phyloP scores from a whole-genome alignment of 2,888 invertebrate species.

The Dryococelus australis region DNA sequence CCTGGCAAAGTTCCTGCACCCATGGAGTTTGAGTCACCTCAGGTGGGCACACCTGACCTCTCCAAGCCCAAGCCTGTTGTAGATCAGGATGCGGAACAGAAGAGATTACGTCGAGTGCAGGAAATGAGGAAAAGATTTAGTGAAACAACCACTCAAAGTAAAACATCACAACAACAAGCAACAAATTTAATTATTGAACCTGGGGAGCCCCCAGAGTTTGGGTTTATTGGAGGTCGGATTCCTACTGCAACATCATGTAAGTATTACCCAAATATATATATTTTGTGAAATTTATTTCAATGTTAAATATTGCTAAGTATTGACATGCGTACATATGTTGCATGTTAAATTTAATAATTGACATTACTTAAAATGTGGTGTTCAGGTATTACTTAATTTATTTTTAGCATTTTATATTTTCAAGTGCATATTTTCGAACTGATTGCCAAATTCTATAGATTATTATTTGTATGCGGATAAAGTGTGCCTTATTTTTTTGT shows the following conservation, averaged over 20 bases:
- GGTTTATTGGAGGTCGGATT: constrained; percentile 60
- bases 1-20: constrained; percentile 64
- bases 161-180: constrained; percentile 20
- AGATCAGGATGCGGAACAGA: constrained; percentile 53
- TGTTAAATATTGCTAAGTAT: neutral
- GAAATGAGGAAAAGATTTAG: constrained; percentile 55
- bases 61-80: constrained; percentile 21
- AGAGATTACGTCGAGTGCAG: constrained; percentile 54
- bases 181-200: constrained; percentile 60
- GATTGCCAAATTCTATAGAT: too few species aligned
- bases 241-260: constrained; percentile 54
- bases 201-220: constrained; percentile 68
- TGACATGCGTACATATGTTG: neutral
- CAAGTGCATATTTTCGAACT: too few species aligned
- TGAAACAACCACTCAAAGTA: constrained; percentile 46
- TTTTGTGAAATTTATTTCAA: neutral
- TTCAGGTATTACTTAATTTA: too few species aligned
- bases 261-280: constrained; percentile 17
- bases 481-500: too few species aligned
- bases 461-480: too few species aligned
- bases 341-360: neutral
- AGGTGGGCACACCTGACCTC: constrained; percentile 4
- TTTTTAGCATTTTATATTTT: too few species aligned
- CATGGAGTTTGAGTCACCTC: constrained; percentile 67
- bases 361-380: too few species aligned